Base-by-base conservation (phyloP, 2,888 invertebrate species). In the Philaethria dido region DNA sequence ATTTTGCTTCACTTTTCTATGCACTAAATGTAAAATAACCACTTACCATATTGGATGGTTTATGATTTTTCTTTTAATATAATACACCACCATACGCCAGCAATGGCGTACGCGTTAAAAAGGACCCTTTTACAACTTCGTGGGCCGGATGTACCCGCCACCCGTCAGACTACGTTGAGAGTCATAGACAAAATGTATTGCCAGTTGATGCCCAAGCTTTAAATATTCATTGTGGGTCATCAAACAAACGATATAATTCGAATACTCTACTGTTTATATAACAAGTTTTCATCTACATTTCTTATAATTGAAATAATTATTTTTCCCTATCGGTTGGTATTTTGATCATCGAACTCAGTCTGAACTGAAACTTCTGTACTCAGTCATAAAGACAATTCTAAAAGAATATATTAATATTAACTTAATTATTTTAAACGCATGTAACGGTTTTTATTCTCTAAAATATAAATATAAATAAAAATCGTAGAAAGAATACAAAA, bases 51-150 rank as follows among this genome's bases (percentile, higher is more conserved):
- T 94, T 96, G 95, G 96, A 96, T 96, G 96, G 95, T 95, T 94
- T 93, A 89, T 89, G 97, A 97, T 97, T 95, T 94, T 93, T 88
- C 92, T 93, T 91, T 92, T 93, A 94, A 93, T 93, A 94, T 92
- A 93, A 92, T 82, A 94, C 94, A 95, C 94, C 93, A 95, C 95
- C 94, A 95, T 96, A 95, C 96, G 96, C 96, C 96, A 95, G 94
- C 94, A 94, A 96, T 96, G 96, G 96, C 96, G 96, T 95, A 95
- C 96, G 95, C 94, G 94, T 95, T 94, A 94, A 94, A 96, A 97
- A 96, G 77, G 76, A 73, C 89, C 55, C 82, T 77, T 78, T 79
- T 75, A 70, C 70, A 73, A 74, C 75, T 72, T 73, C 78, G 79
- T 78, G 74, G 79, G 80, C 86, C 89, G 91, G 90, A 92, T 88